Evolutionary conservation across 2,113 vertebrate genomes (phyloP), one percentile per base, ranked within the genome.

Genomic region (Emydura subglobosa): DNA sequence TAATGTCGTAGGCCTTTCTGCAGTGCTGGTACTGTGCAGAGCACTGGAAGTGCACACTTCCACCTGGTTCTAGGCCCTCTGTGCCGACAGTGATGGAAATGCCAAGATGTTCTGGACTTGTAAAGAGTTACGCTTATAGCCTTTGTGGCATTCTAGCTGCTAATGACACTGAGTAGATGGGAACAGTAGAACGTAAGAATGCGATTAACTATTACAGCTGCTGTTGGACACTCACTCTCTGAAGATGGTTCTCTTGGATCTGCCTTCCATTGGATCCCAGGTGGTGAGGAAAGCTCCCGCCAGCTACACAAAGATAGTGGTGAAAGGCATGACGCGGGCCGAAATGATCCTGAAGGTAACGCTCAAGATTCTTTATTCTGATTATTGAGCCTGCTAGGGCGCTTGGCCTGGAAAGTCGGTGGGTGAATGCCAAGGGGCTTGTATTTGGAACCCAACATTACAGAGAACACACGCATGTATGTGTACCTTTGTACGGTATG

Each of bases 331-430:
- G 99, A 99, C 99, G 50, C 98, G 99, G 22, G 99, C 99, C 1
- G 99, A 99, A 97, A 99, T 99, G 99, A 99, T 99, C 97, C 99
- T 99, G 50, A 99, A 99, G 99, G 99, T 99, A 97, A 98, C 97
- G 3, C n/a, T 95, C 83, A 86, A 92, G 53, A 61, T 85, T 96
- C 85, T 96, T 93, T 87, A 90, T 88, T 9, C 24, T 50, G 47
- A 16, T 16, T 13, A 57, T 31, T 39, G 65, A 95, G 84, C 29
- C 88, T 96, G 96, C 97, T 96, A 95, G 94, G 97, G 95, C 95
- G 96, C 96, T 95, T 97, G 96, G 94, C 27, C 95, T 92, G 96
- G 96, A 96, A 96, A 95, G 89, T 4, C 4, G 0, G 55, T 96
- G 95, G 94, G 80, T 7, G 0, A 92, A 95, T 96, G 96, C 96